Evolutionary conservation across 2,797 vertebrate species (phyloP).

Genomic region (Scolopax rusticola): DNA sequence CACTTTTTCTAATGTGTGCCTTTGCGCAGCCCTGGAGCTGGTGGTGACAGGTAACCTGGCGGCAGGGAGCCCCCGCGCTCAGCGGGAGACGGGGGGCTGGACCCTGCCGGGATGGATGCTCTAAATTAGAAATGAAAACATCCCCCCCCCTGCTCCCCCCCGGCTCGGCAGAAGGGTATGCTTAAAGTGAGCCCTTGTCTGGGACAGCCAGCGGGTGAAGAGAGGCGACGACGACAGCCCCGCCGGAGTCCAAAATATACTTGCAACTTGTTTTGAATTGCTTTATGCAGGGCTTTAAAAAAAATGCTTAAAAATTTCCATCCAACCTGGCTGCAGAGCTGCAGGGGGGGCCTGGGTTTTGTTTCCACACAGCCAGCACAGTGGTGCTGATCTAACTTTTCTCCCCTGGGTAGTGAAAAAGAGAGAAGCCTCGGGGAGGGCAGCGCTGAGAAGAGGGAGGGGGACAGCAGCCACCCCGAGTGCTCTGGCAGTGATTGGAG

Average conservation of each 20-base stretch:
- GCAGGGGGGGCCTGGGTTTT: neutral
- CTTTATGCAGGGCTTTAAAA: slow-evolving; percentile 37
- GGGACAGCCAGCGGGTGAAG: slow-evolving; percentile 13
- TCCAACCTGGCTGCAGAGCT: neutral
- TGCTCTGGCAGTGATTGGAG: neutral
- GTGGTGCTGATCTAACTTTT: neutral
- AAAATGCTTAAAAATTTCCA: slow-evolving; percentile 57
- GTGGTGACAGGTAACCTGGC: slow-evolving; percentile 13
- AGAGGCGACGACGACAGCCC: slow-evolving; percentile 21
- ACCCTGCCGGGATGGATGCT: slow-evolving; percentile 17
- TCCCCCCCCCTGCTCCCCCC: neutral
- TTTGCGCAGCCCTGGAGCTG: neutral
- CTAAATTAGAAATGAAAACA: slow-evolving; percentile 75
- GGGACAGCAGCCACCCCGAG: neutral
- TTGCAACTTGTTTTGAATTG: slow-evolving; percentile 58
- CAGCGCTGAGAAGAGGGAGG: neutral
- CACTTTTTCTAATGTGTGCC: neutral
- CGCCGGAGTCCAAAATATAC: slow-evolving; percentile 66
- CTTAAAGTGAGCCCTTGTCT: slow-evolving; percentile 75
- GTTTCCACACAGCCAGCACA: neutral
- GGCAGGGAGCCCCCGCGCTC: neutral
- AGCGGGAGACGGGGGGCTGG: slow-evolving; percentile 21
- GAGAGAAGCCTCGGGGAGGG: neutral
- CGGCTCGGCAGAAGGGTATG: neutral
- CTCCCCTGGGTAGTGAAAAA: neutral